These are phyloP conservation scores for Polyommatus icarus DNA, from an alignment of 2,888 invertebrate genomes.

Conservation along the genomic window DNA sequence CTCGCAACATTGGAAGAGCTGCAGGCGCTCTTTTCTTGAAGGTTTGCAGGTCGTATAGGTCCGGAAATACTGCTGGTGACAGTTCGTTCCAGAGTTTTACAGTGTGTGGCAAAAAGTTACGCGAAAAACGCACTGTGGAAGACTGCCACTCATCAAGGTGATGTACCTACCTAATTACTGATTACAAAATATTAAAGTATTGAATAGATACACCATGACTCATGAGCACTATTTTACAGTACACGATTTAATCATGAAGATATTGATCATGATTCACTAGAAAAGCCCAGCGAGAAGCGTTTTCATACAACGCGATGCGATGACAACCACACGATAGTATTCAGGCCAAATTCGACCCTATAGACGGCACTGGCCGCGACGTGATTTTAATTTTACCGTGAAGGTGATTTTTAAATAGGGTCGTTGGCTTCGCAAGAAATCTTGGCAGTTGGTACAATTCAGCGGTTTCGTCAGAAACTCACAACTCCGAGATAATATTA, in stretches of 20 bases:
- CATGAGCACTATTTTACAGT: too few species aligned
- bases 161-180: too few species aligned
- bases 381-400: constrained; percentile 35
- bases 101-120: too few species aligned
- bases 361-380: constrained; percentile 35
- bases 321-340: constrained; percentile 16
- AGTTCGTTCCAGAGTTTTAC: too few species aligned
- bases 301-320: constrained; percentile 5
- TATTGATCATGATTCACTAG: not conserved
- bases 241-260: not conserved
- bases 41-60: too few species aligned
- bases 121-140: too few species aligned
- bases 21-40: too few species aligned
- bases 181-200: too few species aligned
- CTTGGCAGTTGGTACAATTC: constrained; percentile 74
- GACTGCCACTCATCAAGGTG: too few species aligned
- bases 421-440: constrained; percentile 74
- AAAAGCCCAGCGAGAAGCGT: not conserved
- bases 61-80: too few species aligned
- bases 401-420: constrained; percentile 54
- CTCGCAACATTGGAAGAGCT: too few species aligned
- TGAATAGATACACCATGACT: too few species aligned
- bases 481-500: constrained; percentile 55
- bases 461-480: constrained; percentile 59
- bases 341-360: constrained; percentile 47